Percentiles rank a stretch among this genome's conserved stretches.
These are phyloP conservation scores for Callipepla squamata DNA, from an alignment of 2,113 vertebrate genomes.

Conservation along the genomic window DNA sequence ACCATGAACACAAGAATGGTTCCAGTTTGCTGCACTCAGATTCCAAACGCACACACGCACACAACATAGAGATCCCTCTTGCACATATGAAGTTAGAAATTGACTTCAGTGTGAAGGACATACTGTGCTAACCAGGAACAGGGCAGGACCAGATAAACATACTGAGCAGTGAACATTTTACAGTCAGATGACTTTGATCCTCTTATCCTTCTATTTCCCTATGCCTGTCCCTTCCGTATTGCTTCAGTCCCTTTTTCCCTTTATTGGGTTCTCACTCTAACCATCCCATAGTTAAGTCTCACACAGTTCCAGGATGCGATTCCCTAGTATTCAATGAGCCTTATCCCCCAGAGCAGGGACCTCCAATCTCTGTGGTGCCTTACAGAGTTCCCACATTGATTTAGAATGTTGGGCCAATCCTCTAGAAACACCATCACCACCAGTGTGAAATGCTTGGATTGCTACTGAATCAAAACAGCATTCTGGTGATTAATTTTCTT, in stretches of 20 bases:
- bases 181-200: background rate
- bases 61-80: background rate
- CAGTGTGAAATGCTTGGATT: background rate
- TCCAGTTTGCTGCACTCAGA: background rate
- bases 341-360: background rate
- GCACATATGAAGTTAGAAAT: background rate
- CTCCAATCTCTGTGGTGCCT: background rate
- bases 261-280: background rate
- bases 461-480: background rate
- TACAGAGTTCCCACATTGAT: background rate
- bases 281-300: background rate
- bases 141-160: background rate
- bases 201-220: background rate
- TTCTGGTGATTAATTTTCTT: background rate
- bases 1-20: background rate
- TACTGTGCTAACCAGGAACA: background rate
- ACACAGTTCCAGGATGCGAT: background rate
- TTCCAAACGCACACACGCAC: background rate
- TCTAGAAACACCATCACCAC: background rate
- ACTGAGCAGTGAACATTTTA: rapidly evolving
- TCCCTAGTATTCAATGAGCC: background rate
- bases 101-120: background rate
- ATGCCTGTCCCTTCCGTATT: background rate
- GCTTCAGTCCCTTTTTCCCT: background rate
- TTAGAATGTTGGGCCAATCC: rapidly evolving